Conservation (phyloP, 1,140 invertebrate species). For the Chironomus striatipennis region DNA sequence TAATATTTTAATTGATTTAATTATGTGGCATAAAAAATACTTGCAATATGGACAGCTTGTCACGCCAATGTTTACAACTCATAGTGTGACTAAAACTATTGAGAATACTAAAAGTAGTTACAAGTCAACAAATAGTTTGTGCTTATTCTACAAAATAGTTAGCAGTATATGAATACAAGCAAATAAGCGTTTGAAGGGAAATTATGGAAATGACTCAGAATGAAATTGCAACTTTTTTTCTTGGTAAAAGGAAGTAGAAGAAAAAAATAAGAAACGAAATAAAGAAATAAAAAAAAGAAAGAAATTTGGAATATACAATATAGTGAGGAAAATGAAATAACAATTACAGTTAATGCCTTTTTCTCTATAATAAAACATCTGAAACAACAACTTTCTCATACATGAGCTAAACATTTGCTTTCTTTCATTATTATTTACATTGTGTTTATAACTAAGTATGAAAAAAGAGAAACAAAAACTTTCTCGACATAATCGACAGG, state of each 20-base stretch:
- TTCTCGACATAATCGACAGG: constrained; percentile 6
- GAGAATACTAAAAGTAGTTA: background rate
- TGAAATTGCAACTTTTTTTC: background rate
- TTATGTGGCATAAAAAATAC: too few relatives aligned
- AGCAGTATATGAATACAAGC: background rate
- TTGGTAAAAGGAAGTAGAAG: background rate
- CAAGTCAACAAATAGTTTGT: constrained; percentile 5
- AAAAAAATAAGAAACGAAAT: background rate
- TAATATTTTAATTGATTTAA: too few relatives aligned
- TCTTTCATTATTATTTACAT: too few relatives aligned
- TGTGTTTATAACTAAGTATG: background rate
- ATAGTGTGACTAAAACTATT: too few relatives aligned
- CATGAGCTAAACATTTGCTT: background rate
- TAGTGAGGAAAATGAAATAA: constrained; percentile 12
- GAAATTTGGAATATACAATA: background rate
- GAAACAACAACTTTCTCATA: constrained; percentile 15
- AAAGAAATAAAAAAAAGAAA: background rate
- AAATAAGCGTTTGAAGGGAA: constrained; percentile 4
- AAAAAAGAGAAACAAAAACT: constrained; percentile 3
- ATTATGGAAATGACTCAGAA: constrained; percentile 9
- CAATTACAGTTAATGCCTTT: constrained; percentile 16
- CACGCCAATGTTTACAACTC: too few relatives aligned
- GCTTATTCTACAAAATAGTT: background rate
- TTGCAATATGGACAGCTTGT: too few relatives aligned
- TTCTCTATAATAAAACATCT: constrained; percentile 10